phyloP scores from a whole-genome alignment of 1,140 invertebrate genomes.

The Achroia grisella region DNA sequence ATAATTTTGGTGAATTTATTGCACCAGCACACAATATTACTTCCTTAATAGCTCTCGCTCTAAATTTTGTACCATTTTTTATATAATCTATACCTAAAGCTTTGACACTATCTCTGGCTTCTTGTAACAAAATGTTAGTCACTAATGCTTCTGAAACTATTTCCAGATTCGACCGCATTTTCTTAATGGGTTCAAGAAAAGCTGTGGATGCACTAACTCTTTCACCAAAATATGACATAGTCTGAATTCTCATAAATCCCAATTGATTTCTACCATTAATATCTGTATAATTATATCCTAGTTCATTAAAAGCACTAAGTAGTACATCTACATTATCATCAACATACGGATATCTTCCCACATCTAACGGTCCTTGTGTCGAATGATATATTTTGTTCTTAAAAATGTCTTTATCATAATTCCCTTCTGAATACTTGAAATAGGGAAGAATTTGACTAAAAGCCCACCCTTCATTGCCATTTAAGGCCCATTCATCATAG shows the following conservation, averaged over 20 bases:
- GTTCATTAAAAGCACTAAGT: conserved; percentile 66
- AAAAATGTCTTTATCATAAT: conserved; percentile 60
- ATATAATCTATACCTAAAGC: conserved; percentile 56
- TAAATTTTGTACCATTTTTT: conserved; percentile 48
- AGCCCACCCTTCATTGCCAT: conserved; percentile 78
- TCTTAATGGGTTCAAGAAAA: conserved; percentile 53
- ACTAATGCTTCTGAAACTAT: conserved; percentile 78
- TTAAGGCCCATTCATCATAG: conserved; percentile 80
- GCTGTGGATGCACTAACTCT: conserved; percentile 59
- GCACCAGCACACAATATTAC: conserved; percentile 73
- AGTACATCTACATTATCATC: conserved; percentile 59
- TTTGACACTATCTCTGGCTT: conserved; percentile 27
- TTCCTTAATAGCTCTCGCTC: conserved; percentile 68
- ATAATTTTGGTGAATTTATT: conserved; percentile 73
- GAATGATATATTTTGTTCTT: conserved; percentile 61
- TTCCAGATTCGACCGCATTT: conserved; percentile 78
- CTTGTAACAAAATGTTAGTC: conserved; percentile 57
- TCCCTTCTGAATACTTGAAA: conserved; percentile 75
- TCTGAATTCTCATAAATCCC: conserved; percentile 69
- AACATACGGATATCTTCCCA: conserved; percentile 53
- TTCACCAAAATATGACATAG: conserved; percentile 66
- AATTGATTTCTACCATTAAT: conserved; percentile 70
- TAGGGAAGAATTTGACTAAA: conserved; percentile 81
- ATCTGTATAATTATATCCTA: conserved; percentile 61
- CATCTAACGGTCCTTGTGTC: conserved; percentile 56